Evolutionary conservation across 2,888 invertebrate genomes (phyloP).

Genomic region (Phytoseiulus persimilis): DNA sequence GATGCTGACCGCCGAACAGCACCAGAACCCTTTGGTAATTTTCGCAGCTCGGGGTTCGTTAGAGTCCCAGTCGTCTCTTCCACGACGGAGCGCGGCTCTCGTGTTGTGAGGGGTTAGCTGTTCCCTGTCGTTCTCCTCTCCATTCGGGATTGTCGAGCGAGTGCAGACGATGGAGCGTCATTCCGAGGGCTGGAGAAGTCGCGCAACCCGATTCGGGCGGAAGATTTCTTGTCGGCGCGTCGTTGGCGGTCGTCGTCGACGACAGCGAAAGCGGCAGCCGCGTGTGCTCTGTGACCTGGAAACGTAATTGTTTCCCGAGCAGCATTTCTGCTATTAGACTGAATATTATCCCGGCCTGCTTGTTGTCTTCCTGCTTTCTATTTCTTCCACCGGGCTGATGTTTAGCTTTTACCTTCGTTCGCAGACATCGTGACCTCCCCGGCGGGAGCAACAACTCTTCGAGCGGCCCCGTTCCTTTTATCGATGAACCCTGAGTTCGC

Average conservation of each 20-base stretch:
- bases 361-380: not conserved
- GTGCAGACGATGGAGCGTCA: not conserved
- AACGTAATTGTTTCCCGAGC: not conserved
- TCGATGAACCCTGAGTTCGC: not conserved
- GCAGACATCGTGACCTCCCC: not conserved
- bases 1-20: too few relatives aligned
- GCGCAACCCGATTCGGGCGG: not conserved
- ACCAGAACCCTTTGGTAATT: too few relatives aligned
- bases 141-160: not conserved
- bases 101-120: too few relatives aligned
- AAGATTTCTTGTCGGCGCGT: not conserved
- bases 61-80: too few relatives aligned
- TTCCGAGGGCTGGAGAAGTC: not conserved
- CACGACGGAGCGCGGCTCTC: too few relatives aligned
- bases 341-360: not conserved
- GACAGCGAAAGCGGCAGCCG: not conserved
- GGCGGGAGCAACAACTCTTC: not conserved
- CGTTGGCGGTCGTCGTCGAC: not conserved
- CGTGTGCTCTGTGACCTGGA: not conserved
- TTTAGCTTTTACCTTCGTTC: not conserved
- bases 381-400: not conserved
- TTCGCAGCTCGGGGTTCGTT: too few relatives aligned
- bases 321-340: not conserved
- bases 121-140: not conserved
- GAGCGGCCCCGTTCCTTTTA: not conserved